Conservation (phyloP, 2,888 invertebrate species). For the Drosophila pegasa region DNA sequence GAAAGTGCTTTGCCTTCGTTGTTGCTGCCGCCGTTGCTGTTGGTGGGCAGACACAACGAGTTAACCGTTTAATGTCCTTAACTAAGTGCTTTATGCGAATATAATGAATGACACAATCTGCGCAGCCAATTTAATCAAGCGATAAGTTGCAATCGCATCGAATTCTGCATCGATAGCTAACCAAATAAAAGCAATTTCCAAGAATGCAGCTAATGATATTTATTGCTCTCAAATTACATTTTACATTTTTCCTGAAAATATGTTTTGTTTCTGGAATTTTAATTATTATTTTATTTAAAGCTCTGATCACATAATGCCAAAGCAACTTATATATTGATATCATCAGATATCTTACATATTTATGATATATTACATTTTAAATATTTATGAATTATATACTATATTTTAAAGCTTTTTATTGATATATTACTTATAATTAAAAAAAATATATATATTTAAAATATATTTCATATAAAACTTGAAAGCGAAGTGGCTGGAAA, state of each 20-base stretch:
- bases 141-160: not conserved
- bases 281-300: too few species aligned
- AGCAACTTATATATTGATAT: too few species aligned
- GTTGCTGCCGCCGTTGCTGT: conserved; percentile 6
- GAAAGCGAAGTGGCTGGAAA: not conserved
- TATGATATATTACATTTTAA: too few species aligned
- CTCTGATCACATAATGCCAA: too few species aligned
- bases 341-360: too few species aligned
- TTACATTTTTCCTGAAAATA: not conserved
- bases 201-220: not conserved
- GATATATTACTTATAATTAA: too few species aligned
- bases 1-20: conserved; percentile 28
- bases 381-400: too few species aligned
- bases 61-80: conserved; percentile 28
- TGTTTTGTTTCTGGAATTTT: too few species aligned
- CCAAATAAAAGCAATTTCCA: not conserved
- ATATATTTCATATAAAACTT: too few species aligned
- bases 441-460: too few species aligned
- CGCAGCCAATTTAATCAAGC: conserved; percentile 7
- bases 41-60: conserved; percentile 6
- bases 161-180: not conserved
- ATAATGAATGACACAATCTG: conserved; percentile 18
- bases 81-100: conserved; percentile 36
- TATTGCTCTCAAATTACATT: not conserved
- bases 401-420: too few species aligned